These are phyloP conservation scores for Lacerta bilineata DNA, from an alignment of 2,797 vertebrate genomes.

Conservation along the genomic window DNA sequence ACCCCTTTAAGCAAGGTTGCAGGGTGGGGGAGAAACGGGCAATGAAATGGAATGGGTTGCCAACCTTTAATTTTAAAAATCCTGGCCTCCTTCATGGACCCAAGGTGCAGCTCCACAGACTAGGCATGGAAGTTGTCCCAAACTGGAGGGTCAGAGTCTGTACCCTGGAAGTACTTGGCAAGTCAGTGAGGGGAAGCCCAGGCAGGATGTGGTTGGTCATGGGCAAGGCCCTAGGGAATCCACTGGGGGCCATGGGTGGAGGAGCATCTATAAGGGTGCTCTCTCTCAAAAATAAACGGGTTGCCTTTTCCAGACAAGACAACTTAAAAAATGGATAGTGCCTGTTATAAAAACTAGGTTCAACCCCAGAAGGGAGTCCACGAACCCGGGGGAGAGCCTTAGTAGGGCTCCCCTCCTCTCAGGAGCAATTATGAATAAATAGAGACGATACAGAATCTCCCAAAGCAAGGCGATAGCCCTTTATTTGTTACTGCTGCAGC, in stretches of 20 bases:
- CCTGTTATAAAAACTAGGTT: no score
- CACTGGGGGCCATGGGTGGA: background rate
- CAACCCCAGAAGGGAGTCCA: no score
- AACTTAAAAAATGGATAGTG: background rate
- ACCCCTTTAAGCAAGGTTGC: no score
- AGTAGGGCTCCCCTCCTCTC: no score
- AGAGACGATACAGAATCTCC: no score
- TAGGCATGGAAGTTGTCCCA: background rate
- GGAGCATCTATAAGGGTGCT: background rate
- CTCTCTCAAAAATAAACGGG: background rate
- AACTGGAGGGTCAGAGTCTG: background rate
- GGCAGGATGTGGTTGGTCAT: background rate
- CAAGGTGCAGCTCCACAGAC: background rate
- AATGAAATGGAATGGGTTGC: background rate
- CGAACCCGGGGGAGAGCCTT: no score
- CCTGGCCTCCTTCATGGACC: background rate
- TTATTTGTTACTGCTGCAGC: no score
- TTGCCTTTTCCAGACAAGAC: background rate
- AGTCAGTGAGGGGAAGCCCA: background rate
- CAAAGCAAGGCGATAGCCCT: no score
- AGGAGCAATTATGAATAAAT: no score
- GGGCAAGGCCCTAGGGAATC: background rate
- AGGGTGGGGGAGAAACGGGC: no score
- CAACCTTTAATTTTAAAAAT: background rate
- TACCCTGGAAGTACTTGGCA: background rate